These are phyloP conservation scores for Lordiphosa andalusiaca DNA, from an alignment of 2,888 invertebrate genomes.

Conservation along the genomic window DNA sequence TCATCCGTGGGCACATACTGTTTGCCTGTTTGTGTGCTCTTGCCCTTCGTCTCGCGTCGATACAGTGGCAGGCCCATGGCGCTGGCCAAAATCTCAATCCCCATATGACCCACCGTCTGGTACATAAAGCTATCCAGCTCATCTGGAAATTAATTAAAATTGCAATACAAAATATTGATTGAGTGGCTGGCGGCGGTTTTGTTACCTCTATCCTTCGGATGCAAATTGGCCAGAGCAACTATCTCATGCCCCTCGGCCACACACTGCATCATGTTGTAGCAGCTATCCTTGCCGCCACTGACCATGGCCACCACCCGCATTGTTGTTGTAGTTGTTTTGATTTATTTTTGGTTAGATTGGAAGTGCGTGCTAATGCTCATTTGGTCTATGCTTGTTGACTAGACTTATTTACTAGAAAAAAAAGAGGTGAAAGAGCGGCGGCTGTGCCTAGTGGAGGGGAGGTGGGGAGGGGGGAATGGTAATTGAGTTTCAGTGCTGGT, in stretches of 20 bases:
- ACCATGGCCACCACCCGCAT: conserved; percentile 91
- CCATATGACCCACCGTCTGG: conserved; percentile 98
- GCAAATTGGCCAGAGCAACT: conserved; percentile 97
- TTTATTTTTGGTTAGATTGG: conserved; percentile 39
- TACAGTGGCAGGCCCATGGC: conserved; percentile 96
- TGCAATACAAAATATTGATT: neutral
- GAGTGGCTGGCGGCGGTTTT: conserved; percentile 27
- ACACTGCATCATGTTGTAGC: conserved; percentile 99
- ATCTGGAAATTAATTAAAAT: conserved; percentile 81
- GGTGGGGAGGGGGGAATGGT: neutral
- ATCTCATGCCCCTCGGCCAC: conserved; percentile 95
- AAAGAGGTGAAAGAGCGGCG: conserved; percentile 6
- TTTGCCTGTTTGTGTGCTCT: conserved; percentile 89
- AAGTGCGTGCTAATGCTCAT: conserved; percentile 52
- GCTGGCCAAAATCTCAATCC: conserved; percentile 93
- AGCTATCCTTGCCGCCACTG: conserved; percentile 99
- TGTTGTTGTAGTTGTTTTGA: conserved; percentile 17
- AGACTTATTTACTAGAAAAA: conserved; percentile 40
- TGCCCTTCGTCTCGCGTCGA: conserved; percentile 90
- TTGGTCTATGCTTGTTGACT: conserved; percentile 67
- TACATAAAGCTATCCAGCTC: conserved; percentile 99
- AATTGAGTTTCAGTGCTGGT: conserved; percentile 10
- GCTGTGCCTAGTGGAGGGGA: too few relatives aligned
- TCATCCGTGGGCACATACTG: conserved; percentile 89
- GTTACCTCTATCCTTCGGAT: conserved; percentile 90